Conservation (phyloP, 1,140 invertebrate species). For the Mya arenaria region DNA sequence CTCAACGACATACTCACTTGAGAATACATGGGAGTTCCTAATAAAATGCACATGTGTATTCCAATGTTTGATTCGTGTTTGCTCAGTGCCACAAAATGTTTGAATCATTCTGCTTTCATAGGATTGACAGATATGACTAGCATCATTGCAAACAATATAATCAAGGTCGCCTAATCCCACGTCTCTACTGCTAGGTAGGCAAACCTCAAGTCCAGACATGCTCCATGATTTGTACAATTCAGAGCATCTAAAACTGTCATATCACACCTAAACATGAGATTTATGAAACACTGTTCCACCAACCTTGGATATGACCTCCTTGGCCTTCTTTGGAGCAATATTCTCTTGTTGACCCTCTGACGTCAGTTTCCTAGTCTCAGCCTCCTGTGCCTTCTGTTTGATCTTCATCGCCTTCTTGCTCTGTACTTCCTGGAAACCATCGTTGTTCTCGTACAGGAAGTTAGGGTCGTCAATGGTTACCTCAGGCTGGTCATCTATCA, state of each 20-base stretch:
- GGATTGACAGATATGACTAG: conserved; percentile 52
- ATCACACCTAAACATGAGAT: not conserved
- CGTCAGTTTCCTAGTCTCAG: conserved; percentile 79
- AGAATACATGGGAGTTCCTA: no score
- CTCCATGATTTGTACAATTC: no score
- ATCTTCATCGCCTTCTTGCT: conserved; percentile 87
- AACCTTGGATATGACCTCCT: conserved; percentile 69
- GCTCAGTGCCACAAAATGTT: conserved; percentile 24
- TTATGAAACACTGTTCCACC: not conserved
- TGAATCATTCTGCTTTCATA: conserved; percentile 34
- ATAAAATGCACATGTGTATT: no score
- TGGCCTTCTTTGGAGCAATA: conserved; percentile 63
- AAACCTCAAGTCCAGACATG: no score
- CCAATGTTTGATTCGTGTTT: no score
- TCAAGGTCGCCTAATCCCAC: not conserved
- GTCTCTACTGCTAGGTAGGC: no score
- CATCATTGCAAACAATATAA: conserved; percentile 49
- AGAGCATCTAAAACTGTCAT: not conserved
- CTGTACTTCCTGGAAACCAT: conserved; percentile 93
- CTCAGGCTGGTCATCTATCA: conserved; percentile 85
- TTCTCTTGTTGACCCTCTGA: conserved; percentile 63
- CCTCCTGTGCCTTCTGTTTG: conserved; percentile 80
- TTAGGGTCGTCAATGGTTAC: conserved; percentile 82
- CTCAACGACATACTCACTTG: no score
- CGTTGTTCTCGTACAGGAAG: conserved; percentile 83